Evolutionary conservation across 2,888 invertebrate genomes (phyloP), one percentile per base, ranked within the genome.

Genomic region (Antheraea yamamai): DNA sequence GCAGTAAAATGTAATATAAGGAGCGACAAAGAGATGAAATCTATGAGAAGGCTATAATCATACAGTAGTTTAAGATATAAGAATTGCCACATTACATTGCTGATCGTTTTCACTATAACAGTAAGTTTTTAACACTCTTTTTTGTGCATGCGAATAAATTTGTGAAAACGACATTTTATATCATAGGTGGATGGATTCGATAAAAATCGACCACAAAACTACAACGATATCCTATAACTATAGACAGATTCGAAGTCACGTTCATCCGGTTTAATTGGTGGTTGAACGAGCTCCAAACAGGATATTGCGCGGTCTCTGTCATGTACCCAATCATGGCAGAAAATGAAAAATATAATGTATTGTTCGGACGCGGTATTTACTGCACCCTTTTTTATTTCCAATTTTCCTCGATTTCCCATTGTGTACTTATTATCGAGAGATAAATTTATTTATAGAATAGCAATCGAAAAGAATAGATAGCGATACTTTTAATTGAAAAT

Each of bases 301-400:
- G 78, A 79, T 78, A 81, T 82, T 81, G 79, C 75, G 80, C 72
- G 79, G 79, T 78, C 71, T 68, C 66, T 72, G 58, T 71, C 72
- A 47, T 23, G n/a, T 55, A 74, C 61, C 35, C 30, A 71, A 66
- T 76, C 74, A 73, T 72, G 74, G 26, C 51, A 26, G 55, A 58
- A 75, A 78, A 78, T 76, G 77, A 75, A 79, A 78, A 76, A 70
- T 23, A 68, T 70, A 73, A 75, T 72, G 76, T 52, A 73, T 35
- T 39, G 73, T 73, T 58, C 73, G 23, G 47, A 47, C 64, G 30
- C 64, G 14, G 6, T 26, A 66, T 66, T 30, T 26, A 66, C 64
- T 26, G 12, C 18, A 30, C 20, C 30, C 30, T 30, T 6, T 66
- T 66, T 66, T 66, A 66, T 66, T 66, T 66, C 16, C 64, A 66